phyloP scores from a whole-genome alignment of 2,797 vertebrate genomes.

The Odontamblyopus rebecca region DNA sequence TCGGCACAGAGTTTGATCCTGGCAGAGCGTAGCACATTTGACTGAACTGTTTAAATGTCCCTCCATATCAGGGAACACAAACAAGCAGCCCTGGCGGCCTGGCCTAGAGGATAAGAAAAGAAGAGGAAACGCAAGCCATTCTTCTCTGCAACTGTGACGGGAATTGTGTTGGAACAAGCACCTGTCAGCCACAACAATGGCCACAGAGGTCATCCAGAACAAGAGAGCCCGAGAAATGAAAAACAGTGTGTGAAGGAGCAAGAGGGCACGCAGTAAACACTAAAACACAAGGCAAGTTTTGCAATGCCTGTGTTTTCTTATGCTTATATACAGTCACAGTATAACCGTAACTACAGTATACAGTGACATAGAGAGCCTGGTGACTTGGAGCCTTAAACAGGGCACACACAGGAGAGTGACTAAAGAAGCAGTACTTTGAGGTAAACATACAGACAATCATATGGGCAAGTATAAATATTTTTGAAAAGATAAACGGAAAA shows the following conservation, averaged over 20 bases:
- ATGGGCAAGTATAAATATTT: too few species aligned
- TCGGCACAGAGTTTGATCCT: constrained; percentile 46
- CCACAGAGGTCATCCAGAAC: constrained; percentile 50
- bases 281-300: constrained; percentile 5
- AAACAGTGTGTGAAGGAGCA: constrained; percentile 25
- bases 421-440: too few species aligned
- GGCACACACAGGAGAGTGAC: too few species aligned
- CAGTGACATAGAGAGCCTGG: too few species aligned
- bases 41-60: constrained; percentile 66
- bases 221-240: constrained; percentile 13
- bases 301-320: constrained; percentile 1
- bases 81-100: constrained; percentile 61
- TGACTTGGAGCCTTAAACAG: too few species aligned
- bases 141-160: constrained; percentile 63
- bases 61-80: constrained; percentile 70
- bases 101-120: constrained; percentile 70
- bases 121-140: constrained; percentile 66
- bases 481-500: too few species aligned
- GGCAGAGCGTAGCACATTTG: constrained; percentile 57
- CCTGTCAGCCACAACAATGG: constrained; percentile 69
- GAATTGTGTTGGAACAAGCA: constrained; percentile 75
- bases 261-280: constrained; percentile 19
- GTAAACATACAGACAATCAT: too few species aligned
- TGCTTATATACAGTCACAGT: not conserved
- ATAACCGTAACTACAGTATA: not conserved